Evolutionary conservation across 1,140 invertebrate genomes (phyloP), one percentile per base, ranked within the genome.

Genomic region (Bombyx mandarina): DNA sequence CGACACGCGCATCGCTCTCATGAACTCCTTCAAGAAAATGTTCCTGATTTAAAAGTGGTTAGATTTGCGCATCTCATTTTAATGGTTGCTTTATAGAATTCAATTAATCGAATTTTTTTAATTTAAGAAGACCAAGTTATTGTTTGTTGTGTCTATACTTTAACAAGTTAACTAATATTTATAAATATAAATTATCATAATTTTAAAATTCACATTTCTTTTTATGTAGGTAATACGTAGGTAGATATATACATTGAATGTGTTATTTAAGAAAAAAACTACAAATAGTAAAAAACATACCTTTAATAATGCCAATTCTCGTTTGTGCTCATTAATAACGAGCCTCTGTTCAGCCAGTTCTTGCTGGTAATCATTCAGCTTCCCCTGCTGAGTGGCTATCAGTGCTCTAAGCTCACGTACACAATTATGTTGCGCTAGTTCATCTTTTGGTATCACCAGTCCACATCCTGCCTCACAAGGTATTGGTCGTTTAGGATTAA

Each of bases 341-440:
- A 96, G 91, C 77, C 95, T 93, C 67, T 96, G 93, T 75, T 98
- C 96, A 12, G 91, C 92, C 12, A 98, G 87, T 74, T 97, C 95
- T 60, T 94, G 92, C 73, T 97, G 95, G 74, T 96, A 92, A 62
- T 97, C 94, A 12, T 90, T 91, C 35, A 98, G 88, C 83, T 96
- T 96, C 57, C 94, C 92, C 63, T 97, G 93, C 76, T 98, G 95
- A 35, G 93, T 93, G 52, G 95, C 92, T 56, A 98, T 94, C n/a
- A 97, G 78, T 7, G 91, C 91, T 55, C 96, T 90, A 2, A 99
- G 84, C 84, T 98, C 96, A 63, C 93, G 89, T 6, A 98, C 93
- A 82, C 97, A 99, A 75, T 98, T 98, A 75, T 99, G 97, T 68
- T 97, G 94, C 80, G 95, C 95, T 1, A 98, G 79, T 84, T 98